Conservation (phyloP, 2,113 vertebrate species). For the Menidia beryllina region DNA sequence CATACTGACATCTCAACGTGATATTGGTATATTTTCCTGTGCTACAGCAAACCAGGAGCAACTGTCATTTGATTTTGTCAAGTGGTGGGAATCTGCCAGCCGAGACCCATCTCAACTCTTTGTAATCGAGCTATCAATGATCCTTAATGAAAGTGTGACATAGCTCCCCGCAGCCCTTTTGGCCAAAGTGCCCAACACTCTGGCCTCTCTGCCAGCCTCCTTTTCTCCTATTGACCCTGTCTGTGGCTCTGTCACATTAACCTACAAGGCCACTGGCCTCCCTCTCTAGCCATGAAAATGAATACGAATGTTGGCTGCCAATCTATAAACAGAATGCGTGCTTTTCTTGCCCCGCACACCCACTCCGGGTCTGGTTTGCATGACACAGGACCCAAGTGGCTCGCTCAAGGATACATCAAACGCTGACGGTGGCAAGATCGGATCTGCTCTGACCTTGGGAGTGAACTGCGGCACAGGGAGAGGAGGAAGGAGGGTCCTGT, state of each 20-base stretch:
- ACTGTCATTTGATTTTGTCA: conserved; percentile 35
- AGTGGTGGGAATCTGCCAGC: conserved; percentile 44
- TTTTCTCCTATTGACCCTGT: conserved; percentile 35
- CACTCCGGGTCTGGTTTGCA: conserved; percentile 45
- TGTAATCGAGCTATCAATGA: conserved; percentile 69
- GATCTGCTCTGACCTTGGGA: conserved; percentile 88
- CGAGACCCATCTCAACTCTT: conserved; percentile 33
- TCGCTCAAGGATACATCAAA: conserved; percentile 80
- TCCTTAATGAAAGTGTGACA: conserved; percentile 68
- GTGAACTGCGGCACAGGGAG: conserved; percentile 58
- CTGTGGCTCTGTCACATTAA: conserved; percentile 19
- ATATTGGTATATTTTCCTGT: conserved; percentile 27
- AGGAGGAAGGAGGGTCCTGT: conserved; percentile 46
- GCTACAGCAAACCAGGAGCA: conserved; percentile 1
- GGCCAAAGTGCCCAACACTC: conserved; percentile 33
- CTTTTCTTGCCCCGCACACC: background rate
- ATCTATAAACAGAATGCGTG: conserved; percentile 35
- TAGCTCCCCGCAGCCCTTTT: conserved; percentile 40
- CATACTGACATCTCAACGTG: background rate
- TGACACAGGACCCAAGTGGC: conserved; percentile 51
- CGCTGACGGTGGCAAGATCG: conserved; percentile 86
- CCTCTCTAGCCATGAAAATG: conserved; percentile 48
- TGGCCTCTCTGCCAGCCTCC: conserved; percentile 27
- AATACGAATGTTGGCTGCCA: conserved; percentile 33
- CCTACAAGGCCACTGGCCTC: conserved; percentile 27